phyloP scores from a whole-genome alignment of 2,113 vertebrate genomes.

The Sebastes fasciatus region DNA sequence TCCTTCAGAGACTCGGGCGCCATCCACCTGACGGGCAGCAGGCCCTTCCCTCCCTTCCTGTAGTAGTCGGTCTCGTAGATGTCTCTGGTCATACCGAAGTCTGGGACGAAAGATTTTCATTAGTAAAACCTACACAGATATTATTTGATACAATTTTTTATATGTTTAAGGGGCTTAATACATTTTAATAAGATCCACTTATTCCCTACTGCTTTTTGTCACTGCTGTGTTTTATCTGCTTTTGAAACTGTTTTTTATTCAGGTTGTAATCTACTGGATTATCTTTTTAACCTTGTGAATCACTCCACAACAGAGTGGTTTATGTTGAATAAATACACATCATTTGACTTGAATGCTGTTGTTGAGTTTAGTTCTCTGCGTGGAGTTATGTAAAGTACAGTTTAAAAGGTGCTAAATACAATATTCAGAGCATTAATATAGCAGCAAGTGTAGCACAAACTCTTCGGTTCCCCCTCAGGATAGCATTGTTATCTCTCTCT shows the following conservation, averaged over 20 bases:
- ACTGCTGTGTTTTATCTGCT: neutral
- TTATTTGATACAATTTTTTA: no score
- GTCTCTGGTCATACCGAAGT: slow-evolving; percentile 98
- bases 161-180: neutral
- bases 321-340: neutral
- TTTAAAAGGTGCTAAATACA: no score
- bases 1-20: slow-evolving; percentile 96
- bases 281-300: neutral
- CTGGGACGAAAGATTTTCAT: slow-evolving; percentile 71
- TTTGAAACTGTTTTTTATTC: neutral
- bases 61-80: slow-evolving; percentile 99
- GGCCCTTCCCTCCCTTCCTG: slow-evolving; percentile 95
- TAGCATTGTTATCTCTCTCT: no score
- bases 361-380: neutral
- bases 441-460: no score
- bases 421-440: no score
- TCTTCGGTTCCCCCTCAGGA: no score
- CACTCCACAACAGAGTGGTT: neutral
- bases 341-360: neutral
- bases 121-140: neutral
- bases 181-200: neutral
- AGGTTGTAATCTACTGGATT: neutral
- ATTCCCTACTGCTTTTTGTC: neutral
- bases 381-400: neutral
- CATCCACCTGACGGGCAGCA: slow-evolving; percentile 98